A percentile compares a stretch with the other conserved stretches of the same genome.
Evolutionary conservation across 2,797 vertebrate species (phyloP).

Genomic region (Rhynchotus rufescens): DNA sequence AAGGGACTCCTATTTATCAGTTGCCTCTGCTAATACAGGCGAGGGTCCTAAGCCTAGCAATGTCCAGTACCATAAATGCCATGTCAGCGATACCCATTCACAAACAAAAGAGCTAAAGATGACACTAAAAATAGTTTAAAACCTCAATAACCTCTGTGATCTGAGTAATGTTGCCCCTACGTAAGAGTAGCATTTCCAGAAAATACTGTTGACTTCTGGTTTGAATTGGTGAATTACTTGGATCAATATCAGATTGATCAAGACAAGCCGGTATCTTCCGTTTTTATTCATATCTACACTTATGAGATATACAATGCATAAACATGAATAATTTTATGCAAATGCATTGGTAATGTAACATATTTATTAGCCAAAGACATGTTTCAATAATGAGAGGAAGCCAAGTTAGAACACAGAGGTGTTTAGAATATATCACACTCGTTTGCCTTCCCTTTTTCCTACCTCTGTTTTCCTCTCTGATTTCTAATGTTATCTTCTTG

Average conservation of each 20-base stretch:
- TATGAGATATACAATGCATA: constrained; percentile 22
- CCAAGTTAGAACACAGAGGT: constrained; percentile 13
- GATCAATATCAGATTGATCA: background rate
- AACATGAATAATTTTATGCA: constrained; percentile 29
- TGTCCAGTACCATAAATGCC: background rate
- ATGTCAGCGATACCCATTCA: background rate
- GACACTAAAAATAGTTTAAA: background rate
- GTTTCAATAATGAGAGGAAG: constrained; percentile 60
- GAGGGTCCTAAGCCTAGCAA: background rate
- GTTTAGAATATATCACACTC: background rate
- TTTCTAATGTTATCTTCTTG: constrained; percentile 20
- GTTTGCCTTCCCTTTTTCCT: background rate
- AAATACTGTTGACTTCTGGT: background rate
- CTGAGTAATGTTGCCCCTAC: background rate
- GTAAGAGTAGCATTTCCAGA: background rate
- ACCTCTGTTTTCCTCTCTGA: background rate
- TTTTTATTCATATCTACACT: background rate
- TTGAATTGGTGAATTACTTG: background rate
- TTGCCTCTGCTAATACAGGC: background rate
- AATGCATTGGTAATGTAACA: background rate
- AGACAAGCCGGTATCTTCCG: background rate
- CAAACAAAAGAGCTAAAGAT: background rate
- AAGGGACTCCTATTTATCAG: background rate
- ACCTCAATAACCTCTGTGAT: background rate
- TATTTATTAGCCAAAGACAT: constrained; percentile 13